Evolutionary conservation across 2,797 vertebrate genomes (phyloP).

Genomic region (Urosaurus nigricauda): DNA sequence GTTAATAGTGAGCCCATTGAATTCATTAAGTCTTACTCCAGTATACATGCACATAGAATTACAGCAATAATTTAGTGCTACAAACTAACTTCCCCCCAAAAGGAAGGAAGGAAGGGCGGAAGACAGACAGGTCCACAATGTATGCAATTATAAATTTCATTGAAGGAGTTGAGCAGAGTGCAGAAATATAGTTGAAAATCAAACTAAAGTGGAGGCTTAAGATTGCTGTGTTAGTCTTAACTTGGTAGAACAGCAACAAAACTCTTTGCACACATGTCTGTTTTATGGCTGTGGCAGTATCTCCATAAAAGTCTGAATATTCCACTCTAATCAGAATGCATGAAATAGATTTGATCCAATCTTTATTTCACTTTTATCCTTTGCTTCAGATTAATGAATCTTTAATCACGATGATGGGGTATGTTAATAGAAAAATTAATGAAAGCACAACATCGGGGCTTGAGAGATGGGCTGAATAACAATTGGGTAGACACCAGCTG

Average conservation of each 20-base stretch:
- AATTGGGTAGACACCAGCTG: slow-evolving; percentile 67
- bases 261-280: slow-evolving; percentile 33
- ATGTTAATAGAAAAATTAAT: slow-evolving; percentile 78
- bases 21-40: not conserved
- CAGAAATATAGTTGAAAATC: slow-evolving; percentile 43
- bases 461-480: slow-evolving; percentile 59
- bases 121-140: not conserved
- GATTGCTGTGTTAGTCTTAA: slow-evolving; percentile 47
- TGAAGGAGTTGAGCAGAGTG: not conserved
- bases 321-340: slow-evolving; percentile 31
- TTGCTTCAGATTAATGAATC: slow-evolving; percentile 67
- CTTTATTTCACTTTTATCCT: slow-evolving; percentile 54
- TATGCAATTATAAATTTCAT: slow-evolving; percentile 34
- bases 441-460: slow-evolving; percentile 65
- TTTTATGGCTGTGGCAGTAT: slow-evolving; percentile 29
- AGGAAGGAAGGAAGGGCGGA: too few species aligned
- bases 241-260: slow-evolving; percentile 63
- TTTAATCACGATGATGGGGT: slow-evolving; percentile 68
- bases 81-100: not conserved
- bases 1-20: not conserved
- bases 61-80: not conserved
- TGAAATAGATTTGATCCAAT: slow-evolving; percentile 50
- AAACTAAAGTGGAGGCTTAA: slow-evolving; percentile 31
- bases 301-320: slow-evolving; percentile 36
- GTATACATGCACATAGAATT: not conserved